These are phyloP conservation scores for Monodelphis domestica DNA, from an alignment of 2,797 vertebrate species.

Conservation along the genomic window DNA sequence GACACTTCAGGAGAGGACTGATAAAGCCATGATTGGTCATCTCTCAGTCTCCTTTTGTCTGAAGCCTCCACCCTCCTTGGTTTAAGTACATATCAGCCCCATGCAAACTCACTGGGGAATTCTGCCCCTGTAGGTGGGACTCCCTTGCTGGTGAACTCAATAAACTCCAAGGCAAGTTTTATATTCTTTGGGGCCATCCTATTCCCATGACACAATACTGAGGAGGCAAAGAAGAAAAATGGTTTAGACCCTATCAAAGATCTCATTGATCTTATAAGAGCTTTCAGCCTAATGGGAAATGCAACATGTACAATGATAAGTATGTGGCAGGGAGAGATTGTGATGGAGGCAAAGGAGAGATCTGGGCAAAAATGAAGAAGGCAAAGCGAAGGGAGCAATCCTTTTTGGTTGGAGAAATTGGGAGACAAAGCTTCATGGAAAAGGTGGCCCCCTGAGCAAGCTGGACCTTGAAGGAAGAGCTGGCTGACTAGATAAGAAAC, in stretches of 20 bases:
- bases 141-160: background rate
- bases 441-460: background rate
- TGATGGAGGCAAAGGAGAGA: background rate
- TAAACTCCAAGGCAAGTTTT: background rate
- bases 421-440: background rate
- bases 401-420: background rate
- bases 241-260: background rate
- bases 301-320: background rate
- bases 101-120: background rate
- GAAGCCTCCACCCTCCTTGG: background rate
- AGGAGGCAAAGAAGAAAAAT: background rate
- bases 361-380: background rate
- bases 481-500: background rate
- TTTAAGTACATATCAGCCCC: background rate
- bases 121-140: background rate
- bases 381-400: background rate
- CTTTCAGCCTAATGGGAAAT: background rate
- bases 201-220: background rate
- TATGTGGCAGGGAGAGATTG: background rate
- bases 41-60: background rate
- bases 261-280: background rate
- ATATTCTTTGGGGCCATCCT: background rate
- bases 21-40: background rate
- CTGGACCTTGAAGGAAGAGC: background rate
- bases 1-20: background rate